Evolutionary conservation across 2,113 vertebrate genomes (phyloP).

Genomic region (Albula goreensis): DNA sequence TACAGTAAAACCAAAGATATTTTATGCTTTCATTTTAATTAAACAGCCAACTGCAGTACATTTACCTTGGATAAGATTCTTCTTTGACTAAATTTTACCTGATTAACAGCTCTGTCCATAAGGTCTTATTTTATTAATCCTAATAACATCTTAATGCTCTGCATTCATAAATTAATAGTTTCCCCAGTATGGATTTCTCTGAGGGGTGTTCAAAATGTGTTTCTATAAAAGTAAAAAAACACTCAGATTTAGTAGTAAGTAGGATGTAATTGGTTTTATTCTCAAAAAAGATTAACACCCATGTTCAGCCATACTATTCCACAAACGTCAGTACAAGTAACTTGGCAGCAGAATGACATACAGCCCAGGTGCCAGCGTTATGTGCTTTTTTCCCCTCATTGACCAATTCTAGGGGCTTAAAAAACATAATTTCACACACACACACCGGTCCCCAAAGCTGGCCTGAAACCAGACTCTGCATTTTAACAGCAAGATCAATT

Average conservation of each 20-base stretch:
- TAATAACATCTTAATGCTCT: background rate
- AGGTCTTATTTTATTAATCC: background rate
- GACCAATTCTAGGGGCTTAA: background rate
- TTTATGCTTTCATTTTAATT: background rate
- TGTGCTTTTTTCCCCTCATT: background rate
- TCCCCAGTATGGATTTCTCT: background rate
- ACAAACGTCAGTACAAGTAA: background rate
- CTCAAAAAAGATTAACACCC: background rate
- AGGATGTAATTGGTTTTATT: background rate
- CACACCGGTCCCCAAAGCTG: background rate
- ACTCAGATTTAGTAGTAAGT: background rate
- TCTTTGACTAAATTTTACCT: background rate
- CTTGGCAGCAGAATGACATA: background rate
- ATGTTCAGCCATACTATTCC: background rate
- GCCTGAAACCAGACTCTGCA: background rate
- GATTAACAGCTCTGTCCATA: background rate
- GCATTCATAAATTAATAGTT: background rate
- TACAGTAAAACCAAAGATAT: background rate
- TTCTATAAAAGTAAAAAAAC: too few species aligned
- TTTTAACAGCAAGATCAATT: background rate
- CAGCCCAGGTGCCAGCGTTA: background rate
- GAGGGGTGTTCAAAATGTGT: background rate
- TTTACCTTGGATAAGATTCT: constrained; percentile 5
- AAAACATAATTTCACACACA: background rate
- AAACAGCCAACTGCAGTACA: background rate